These are phyloP conservation scores for Sylvilagus bachmani DNA, from an alignment of 2,113 vertebrate species.

Conservation along the genomic window DNA sequence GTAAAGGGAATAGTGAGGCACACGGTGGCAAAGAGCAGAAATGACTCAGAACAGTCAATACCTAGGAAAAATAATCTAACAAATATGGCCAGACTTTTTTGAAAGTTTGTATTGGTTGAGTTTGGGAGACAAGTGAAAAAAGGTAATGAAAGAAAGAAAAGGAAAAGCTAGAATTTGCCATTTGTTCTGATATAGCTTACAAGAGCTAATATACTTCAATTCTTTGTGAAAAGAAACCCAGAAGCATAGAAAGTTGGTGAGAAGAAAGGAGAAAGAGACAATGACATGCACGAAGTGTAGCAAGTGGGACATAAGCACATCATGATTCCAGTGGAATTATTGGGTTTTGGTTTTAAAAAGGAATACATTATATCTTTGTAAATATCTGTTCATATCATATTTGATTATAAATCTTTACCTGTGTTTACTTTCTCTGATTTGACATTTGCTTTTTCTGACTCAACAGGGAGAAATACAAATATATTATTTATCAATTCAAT, in stretches of 20 bases:
- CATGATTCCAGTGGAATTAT: background rate
- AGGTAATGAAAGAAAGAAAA: background rate
- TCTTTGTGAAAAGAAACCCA: background rate
- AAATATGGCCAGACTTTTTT: background rate
- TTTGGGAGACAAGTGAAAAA: background rate
- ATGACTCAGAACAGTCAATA: background rate
- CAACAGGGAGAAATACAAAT: slow-evolving; percentile 66
- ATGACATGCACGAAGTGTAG: background rate
- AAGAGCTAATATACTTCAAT: background rate
- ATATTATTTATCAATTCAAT: slow-evolving; percentile 80
- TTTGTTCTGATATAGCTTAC: background rate
- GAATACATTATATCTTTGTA: slow-evolving; percentile 79
- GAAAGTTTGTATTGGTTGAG: background rate
- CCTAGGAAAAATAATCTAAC: background rate
- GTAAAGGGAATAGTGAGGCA: background rate
- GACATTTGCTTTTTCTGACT: slow-evolving; percentile 79
- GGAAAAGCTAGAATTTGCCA: background rate
- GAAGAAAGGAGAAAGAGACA: background rate
- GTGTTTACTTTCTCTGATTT: slow-evolving; percentile 74
- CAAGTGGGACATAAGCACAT: background rate
- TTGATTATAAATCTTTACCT: slow-evolving; percentile 63
- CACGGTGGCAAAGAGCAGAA: background rate
- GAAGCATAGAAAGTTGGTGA: background rate
- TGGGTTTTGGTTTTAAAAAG: slow-evolving; percentile 58
- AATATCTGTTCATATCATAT: slow-evolving; percentile 67